These are phyloP conservation scores for Dyspetes luteomarginatus DNA, from an alignment of 2,888 invertebrate species.

Conservation along the genomic window DNA sequence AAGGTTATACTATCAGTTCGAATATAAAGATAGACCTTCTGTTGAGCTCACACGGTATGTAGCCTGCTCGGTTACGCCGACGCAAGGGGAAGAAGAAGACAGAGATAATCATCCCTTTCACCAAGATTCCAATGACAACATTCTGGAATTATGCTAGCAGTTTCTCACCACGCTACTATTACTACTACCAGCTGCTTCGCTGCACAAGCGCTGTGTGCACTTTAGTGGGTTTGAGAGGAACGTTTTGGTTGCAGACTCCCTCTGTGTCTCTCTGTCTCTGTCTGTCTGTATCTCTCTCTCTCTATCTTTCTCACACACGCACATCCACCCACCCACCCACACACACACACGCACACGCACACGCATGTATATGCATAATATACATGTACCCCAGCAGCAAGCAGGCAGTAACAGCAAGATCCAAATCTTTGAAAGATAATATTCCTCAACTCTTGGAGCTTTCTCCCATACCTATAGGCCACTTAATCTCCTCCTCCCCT, in stretches of 20 bases:
- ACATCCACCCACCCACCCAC: no score
- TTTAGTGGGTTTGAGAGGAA: conserved; percentile 36
- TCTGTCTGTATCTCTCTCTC: not conserved
- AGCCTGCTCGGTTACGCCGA: not conserved
- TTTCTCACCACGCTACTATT: conserved; percentile 58
- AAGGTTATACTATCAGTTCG: not conserved
- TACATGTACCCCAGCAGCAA: conserved; percentile 42
- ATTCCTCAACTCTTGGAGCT: conserved; percentile 57
- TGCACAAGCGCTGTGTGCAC: not conserved
- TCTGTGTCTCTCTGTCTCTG: not conserved
- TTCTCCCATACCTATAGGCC: conserved; percentile 62
- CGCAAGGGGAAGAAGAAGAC: not conserved
- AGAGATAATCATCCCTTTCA: conserved; percentile 58
- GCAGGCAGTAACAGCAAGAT: conserved; percentile 56
- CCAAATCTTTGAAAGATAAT: conserved; percentile 67
- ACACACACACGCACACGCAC: no score
- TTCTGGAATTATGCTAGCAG: conserved; percentile 78
- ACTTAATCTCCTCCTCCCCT: not conserved
- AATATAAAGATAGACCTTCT: not conserved
- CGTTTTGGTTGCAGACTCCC: conserved; percentile 46
- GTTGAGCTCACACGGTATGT: conserved; percentile 3
- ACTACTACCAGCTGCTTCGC: conserved; percentile 33
- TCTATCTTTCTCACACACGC: not conserved
- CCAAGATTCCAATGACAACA: conserved; percentile 77
- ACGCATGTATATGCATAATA: no score